phyloP scores from a whole-genome alignment of 2,888 invertebrate species.

The Thereva nobilitata region DNA sequence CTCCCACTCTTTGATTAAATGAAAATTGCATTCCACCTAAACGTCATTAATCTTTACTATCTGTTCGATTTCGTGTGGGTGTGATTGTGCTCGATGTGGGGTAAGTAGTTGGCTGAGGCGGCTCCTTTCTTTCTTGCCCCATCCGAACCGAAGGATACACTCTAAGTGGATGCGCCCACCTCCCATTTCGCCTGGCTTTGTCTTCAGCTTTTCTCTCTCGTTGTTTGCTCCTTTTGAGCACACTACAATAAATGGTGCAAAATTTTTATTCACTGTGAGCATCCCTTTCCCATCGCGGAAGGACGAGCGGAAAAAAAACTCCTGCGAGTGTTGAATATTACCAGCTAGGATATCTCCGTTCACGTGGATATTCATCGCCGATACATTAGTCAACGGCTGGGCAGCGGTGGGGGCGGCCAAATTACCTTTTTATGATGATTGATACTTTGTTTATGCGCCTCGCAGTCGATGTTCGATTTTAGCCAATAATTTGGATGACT shows the following conservation, averaged over 20 bases:
- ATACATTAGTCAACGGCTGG: too few species aligned
- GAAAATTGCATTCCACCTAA: constrained; percentile 41
- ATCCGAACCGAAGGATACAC: not conserved
- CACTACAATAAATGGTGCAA: not conserved
- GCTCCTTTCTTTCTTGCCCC: not conserved
- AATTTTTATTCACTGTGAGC: constrained; percentile 18
- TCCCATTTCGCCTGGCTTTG: not conserved
- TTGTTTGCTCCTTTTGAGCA: not conserved
- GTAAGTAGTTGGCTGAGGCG: not conserved
- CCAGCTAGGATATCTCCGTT: too few species aligned
- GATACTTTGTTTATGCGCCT: constrained; percentile 35
- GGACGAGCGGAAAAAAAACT: too few species aligned
- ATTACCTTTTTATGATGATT: constrained; percentile 41
- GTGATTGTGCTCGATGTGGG: not conserved
- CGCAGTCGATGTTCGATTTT: too few species aligned
- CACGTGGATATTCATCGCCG: too few species aligned
- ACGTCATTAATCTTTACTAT: constrained; percentile 40
- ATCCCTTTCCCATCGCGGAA: too few species aligned
- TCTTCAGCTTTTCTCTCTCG: not conserved
- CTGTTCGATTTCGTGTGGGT: not conserved
- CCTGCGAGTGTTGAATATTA: too few species aligned
- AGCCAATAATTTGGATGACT: too few species aligned
- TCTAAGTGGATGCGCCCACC: not conserved
- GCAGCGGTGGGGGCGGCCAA: constrained; percentile 8
- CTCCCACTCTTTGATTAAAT: constrained; percentile 40